These are phyloP conservation scores for Dicrurus megarhynchus DNA, from an alignment of 2,113 vertebrate species.

Conservation along the genomic window DNA sequence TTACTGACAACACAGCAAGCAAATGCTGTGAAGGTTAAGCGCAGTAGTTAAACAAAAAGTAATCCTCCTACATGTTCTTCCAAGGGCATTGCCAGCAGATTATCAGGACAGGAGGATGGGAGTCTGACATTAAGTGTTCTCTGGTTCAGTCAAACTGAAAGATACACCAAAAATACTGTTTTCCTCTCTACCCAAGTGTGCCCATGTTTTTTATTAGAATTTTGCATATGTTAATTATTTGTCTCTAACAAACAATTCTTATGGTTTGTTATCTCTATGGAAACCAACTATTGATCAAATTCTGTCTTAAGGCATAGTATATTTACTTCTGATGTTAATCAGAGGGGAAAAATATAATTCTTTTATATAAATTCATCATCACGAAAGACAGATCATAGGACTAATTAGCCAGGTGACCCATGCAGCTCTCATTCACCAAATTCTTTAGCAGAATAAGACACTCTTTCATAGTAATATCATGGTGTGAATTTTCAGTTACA, in stretches of 20 bases:
- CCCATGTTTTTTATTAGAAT: background rate
- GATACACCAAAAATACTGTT: background rate
- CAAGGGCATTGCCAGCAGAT: background rate
- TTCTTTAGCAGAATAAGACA: background rate
- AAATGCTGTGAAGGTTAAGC: constrained; percentile 41
- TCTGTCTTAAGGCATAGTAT: background rate
- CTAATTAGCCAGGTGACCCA: background rate
- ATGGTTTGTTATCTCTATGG: background rate
- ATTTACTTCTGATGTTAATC: background rate
- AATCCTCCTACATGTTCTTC: constrained; percentile 20
- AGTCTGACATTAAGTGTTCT: background rate
- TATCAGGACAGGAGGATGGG: background rate
- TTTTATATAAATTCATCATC: background rate
- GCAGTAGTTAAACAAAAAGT: constrained; percentile 14
- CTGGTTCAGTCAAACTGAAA: background rate
- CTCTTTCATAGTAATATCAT: background rate
- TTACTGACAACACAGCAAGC: background rate
- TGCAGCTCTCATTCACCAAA: background rate
- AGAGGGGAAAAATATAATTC: background rate
- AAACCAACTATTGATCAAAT: background rate
- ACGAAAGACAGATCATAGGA: background rate
- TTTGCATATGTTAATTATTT: background rate
- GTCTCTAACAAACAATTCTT: background rate
- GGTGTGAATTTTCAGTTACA: background rate
- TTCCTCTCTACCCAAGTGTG: background rate